Evolutionary conservation across 2,113 vertebrate species (phyloP).

Genomic region (Indri indri): DNA sequence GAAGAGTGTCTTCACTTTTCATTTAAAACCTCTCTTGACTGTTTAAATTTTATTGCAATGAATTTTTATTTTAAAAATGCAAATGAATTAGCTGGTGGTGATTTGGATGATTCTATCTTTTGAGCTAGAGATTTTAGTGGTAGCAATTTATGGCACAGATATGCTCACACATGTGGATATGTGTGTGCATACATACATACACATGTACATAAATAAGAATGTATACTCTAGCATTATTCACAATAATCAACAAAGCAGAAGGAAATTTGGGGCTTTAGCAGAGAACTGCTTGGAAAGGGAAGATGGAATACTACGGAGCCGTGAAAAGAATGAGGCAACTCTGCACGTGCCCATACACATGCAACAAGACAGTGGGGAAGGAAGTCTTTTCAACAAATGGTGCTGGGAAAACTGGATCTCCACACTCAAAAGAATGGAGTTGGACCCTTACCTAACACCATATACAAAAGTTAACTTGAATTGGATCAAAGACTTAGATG

Average conservation of each 20-base stretch:
- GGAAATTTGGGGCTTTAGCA: background rate
- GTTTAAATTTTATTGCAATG: background rate
- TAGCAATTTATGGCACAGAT: no score
- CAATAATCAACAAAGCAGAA: background rate
- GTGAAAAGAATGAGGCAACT: background rate
- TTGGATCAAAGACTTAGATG: background rate
- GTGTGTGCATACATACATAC: background rate
- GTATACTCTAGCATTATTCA: no score
- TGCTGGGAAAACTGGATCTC: background rate
- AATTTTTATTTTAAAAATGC: background rate
- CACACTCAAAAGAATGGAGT: background rate
- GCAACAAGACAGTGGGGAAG: no score
- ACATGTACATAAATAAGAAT: background rate
- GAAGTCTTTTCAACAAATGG: background rate
- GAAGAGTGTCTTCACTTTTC: background rate
- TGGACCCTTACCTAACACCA: background rate
- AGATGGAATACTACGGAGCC: background rate
- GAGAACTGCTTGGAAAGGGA: no score
- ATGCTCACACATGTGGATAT: background rate
- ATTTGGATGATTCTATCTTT: background rate
- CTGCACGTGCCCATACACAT: background rate
- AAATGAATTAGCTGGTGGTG: background rate
- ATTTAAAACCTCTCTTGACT: background rate
- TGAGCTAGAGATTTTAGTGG: background rate
- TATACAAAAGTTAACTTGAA: background rate